Evolutionary conservation across 2,888 invertebrate genomes (phyloP).

Genomic region (Parapristionchus giblindavisi): DNA sequence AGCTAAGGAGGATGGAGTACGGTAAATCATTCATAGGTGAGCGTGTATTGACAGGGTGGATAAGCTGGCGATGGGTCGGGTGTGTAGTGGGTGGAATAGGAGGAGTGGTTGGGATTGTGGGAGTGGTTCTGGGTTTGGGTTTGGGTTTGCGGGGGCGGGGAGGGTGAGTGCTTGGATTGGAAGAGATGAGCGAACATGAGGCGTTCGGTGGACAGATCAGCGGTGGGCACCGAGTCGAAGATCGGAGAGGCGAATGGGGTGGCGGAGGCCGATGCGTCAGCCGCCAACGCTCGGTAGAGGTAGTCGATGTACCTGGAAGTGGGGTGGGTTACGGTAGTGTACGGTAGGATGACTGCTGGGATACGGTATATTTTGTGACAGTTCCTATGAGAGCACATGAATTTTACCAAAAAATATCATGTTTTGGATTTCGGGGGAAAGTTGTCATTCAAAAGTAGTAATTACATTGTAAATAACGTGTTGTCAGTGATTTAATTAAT

Average conservation of each 20-base stretch:
- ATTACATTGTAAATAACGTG: too few relatives aligned
- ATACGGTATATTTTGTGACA: too few relatives aligned
- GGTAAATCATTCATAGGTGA: background rate
- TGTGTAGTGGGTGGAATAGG: constrained; percentile 11
- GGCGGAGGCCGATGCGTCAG: background rate
- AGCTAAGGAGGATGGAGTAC: background rate
- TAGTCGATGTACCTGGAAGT: constrained; percentile 29
- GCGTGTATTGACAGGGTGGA: background rate
- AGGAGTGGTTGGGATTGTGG: constrained; percentile 4
- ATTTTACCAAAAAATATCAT: too few relatives aligned
- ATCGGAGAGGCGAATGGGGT: constrained; percentile 19
- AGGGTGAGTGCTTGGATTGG: constrained; percentile 2
- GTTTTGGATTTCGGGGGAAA: too few relatives aligned
- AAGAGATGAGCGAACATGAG: constrained; percentile 33
- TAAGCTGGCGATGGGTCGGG: constrained; percentile 8
- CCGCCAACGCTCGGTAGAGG: constrained; percentile 6
- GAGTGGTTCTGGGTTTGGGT: background rate
- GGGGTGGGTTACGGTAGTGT: background rate
- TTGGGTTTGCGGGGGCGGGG: background rate
- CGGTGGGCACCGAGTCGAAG: constrained; percentile 24
- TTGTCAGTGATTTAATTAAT: too few relatives aligned
- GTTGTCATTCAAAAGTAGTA: too few relatives aligned
- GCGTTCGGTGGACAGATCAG: constrained; percentile 28
- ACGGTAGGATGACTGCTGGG: too few relatives aligned
- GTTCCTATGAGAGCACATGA: too few relatives aligned